A percentile compares a stretch with the other conserved stretches of the same genome.
phyloP scores from a whole-genome alignment of 1,140 invertebrate species.

The Melitaea cinxia region DNA sequence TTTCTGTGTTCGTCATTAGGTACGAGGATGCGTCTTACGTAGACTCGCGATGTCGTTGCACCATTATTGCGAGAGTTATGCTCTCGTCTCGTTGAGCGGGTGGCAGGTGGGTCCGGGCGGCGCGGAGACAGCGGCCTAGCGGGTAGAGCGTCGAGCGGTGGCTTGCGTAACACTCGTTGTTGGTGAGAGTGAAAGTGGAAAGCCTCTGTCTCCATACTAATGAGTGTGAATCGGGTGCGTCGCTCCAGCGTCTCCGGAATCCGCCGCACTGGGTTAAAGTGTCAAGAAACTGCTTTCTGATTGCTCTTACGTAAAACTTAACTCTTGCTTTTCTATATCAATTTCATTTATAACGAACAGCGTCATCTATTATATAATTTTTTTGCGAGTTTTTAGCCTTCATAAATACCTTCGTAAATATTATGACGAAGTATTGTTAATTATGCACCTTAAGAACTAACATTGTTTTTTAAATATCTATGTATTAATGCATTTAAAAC shows the following conservation, averaged over 20 bases:
- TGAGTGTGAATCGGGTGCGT: slow-evolving; percentile 68
- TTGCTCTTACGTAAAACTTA: slow-evolving; percentile 53
- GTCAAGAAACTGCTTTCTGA: slow-evolving; percentile 64
- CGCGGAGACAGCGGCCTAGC: slow-evolving; percentile 53
- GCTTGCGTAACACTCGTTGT: slow-evolving; percentile 74
- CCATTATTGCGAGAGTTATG: slow-evolving; percentile 53
- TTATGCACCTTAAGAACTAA: no score
- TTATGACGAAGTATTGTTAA: no score
- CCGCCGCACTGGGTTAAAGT: slow-evolving; percentile 73
- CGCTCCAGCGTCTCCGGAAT: slow-evolving; percentile 60
- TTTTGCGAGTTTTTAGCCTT: no score
- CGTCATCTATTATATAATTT: not conserved
- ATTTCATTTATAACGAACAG: slow-evolving; percentile 1
- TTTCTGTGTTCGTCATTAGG: slow-evolving; percentile 73
- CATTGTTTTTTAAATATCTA: no score
- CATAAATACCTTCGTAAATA: no score
- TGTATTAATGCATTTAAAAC: no score
- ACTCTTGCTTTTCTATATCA: slow-evolving; percentile 21
- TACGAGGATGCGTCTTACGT: slow-evolving; percentile 68
- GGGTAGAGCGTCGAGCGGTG: slow-evolving; percentile 60
- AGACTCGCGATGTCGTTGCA: slow-evolving; percentile 46
- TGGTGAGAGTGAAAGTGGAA: slow-evolving; percentile 77
- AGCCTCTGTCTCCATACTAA: slow-evolving; percentile 75
- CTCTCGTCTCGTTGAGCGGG: slow-evolving; percentile 35
- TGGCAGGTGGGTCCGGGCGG: slow-evolving; percentile 30